These are phyloP conservation scores for Epinotia ramella DNA, from an alignment of 2,888 invertebrate species.

Conservation along the genomic window DNA sequence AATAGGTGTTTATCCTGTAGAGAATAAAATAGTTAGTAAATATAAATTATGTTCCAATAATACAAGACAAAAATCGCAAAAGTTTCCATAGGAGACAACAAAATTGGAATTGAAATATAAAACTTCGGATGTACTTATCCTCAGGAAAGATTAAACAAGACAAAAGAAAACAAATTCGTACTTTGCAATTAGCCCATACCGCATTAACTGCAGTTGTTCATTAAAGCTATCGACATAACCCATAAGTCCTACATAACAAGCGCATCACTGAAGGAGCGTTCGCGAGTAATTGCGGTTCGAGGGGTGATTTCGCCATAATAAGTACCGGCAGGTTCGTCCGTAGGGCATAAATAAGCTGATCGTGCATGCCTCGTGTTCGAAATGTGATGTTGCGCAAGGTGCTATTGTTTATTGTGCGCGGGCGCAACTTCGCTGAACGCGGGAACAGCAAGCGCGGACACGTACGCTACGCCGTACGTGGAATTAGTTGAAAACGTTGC, in stretches of 20 bases:
- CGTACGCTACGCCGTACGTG: constrained; percentile 35
- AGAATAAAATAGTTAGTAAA: too few relatives aligned
- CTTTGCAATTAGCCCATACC: too few relatives aligned
- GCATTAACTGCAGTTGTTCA: background rate
- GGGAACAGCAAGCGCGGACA: constrained; percentile 27
- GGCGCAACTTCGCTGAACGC: constrained; percentile 47
- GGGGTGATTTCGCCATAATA: constrained; percentile 43
- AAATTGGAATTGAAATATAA: too few relatives aligned
- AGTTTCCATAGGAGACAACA: too few relatives aligned
- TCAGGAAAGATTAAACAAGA: too few relatives aligned
- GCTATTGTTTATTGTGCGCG: constrained; percentile 70
- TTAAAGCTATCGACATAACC: constrained; percentile 22
- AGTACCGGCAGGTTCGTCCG: constrained; percentile 57
- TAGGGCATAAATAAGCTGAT: constrained; percentile 64
- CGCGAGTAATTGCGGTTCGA: constrained; percentile 36
- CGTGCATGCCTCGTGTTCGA: constrained; percentile 61
- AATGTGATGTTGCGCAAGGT: constrained; percentile 62
- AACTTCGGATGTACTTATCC: too few relatives aligned
- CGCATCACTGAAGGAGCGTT: constrained; percentile 22
- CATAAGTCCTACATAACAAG: constrained; percentile 32
- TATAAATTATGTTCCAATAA: too few relatives aligned
- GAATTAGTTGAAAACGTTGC: constrained; percentile 3
- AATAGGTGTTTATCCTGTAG: too few relatives aligned
- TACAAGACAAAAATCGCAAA: too few relatives aligned
- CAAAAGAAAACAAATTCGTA: too few relatives aligned